These are phyloP conservation scores for Lepidurus arcticus DNA, from an alignment of 1,140 invertebrate species.

Conservation along the genomic window DNA sequence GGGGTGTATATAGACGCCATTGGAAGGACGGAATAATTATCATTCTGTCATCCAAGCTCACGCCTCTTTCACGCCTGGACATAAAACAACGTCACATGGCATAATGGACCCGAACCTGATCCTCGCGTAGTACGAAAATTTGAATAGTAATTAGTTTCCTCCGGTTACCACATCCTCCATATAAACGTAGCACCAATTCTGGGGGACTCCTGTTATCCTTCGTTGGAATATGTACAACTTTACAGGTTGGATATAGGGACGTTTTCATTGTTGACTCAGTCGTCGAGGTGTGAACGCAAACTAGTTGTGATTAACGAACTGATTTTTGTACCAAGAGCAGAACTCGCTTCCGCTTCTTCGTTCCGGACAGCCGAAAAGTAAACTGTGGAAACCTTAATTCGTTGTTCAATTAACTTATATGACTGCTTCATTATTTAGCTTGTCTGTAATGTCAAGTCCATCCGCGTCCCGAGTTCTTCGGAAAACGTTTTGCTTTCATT, in stretches of 20 bases:
- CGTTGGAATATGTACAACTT: neutral
- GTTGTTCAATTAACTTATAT: too few species aligned
- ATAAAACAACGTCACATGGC: conserved; percentile 10
- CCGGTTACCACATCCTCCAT: neutral
- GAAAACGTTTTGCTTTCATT: neutral
- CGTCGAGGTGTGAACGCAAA: neutral
- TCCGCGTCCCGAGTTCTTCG: neutral
- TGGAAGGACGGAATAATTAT: neutral
- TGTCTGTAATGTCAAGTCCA: too few species aligned
- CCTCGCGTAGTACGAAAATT: neutral
- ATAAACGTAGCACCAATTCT: neutral
- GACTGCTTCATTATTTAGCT: too few species aligned
- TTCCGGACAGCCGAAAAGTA: too few species aligned
- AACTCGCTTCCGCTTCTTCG: too few species aligned
- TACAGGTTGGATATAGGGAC: neutral
- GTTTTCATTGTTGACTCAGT: neutral
- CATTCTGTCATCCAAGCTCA: neutral
- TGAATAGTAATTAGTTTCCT: conserved; percentile 16
- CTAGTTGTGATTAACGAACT: neutral
- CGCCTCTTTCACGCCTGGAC: conserved; percentile 13
- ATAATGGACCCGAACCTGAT: conserved; percentile 4
- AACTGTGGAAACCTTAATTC: too few species aligned
- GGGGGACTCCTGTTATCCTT: neutral
- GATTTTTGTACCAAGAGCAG: neutral
- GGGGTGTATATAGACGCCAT: neutral